Base-by-base conservation (phyloP, 2,888 invertebrate species). In the Dorcus hopei region DNA sequence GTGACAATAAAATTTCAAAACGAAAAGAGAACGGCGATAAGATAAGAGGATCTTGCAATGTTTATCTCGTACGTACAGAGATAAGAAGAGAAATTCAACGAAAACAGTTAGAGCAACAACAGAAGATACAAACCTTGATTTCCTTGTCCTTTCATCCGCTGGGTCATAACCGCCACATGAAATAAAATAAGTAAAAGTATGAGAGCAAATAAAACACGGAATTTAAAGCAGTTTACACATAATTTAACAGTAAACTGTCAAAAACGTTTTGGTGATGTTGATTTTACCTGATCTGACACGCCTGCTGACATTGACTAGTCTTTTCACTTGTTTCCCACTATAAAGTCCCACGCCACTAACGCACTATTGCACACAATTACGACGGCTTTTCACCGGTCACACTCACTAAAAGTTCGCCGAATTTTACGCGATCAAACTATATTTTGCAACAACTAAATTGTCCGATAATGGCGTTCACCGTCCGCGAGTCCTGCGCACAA, bases 71-170 rank as follows among this genome's bases (percentile, higher is more conserved):
- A 26, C 23, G 38, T 38, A 49, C 49, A 49, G 16, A 49, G 49
- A 49, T 49, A 49, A 14, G 47, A 52, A 52, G 42, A 33, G 26
- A 33, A 33, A 33, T 33, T 33, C 26, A 33, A 33, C 26, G 26
- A 33, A 33, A 33, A 33, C 26, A 33, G 26, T 33, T 33, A 33
- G 26, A 33, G 26, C 26, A 19, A 33, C 26, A 33, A 33, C 26
- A 33, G 3, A 33, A 6, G 26, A 33, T 33, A 33, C 77, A 67
- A 72, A 88, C 89, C 88, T 88, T 88, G 88, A 82, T 88, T 89
- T 85, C 88, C 89, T 86, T 89, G 89, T 86, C 89, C 89, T 89
- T 89, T 90, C 88, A 89, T 89, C 87, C 89, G 89, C 89, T 89
- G 80, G 69, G 78, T 72, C 70, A 74, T 72, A 68, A 74, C 75